Base-by-base conservation (phyloP, 2,113 vertebrate genomes). In the Amphiprion percula region DNA sequence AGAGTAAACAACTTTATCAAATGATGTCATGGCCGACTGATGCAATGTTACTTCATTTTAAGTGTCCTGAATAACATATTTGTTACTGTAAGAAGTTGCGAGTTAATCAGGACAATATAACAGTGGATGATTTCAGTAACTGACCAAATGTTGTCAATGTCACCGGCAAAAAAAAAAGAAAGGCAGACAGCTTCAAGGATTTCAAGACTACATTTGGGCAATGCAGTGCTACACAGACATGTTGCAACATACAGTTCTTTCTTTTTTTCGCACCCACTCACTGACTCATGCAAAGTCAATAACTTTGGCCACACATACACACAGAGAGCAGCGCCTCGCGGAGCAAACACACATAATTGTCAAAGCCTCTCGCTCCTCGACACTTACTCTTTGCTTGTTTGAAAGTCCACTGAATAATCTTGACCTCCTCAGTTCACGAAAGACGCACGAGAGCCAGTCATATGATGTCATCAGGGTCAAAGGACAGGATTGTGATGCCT, bases 401-500 rank as follows among this genome's bases (percentile, higher is more conserved):
- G 78, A 88, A 86, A 90, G 82, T 84, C 71, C 69, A 76, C 85
- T 86, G 90, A 89, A 92, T 89, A 91, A 91, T 93, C 87, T 90
- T 89, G 88, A 91, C 89, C 88, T 55, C 69, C 26, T 16, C n/a
- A 28, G 87, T 77, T 90, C 80, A 82, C 39, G 15, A 88, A 87
- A 88, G 88, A 93, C 90, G 90, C 83, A 88, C 59, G n/a, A 88
- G 62, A 74, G 85, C 63, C 61, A 30, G 70, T 70, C 67, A 4
- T 71, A 74, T 92, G 92, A 93, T 92, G 92, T 92, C 90, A 92
- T 81, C 3, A 4, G 74, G 85, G 85, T 85, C 81, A 79, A 23
- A 84, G 87, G 68, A 54, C 77, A 63, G 28, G 65, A 82, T 65
- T 89, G 84, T 79, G 74, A 83, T 88, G 91, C 88, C 90, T 86